Evolutionary conservation across 2,797 vertebrate species (phyloP).

Genomic region (Diglossa cyanea): DNA sequence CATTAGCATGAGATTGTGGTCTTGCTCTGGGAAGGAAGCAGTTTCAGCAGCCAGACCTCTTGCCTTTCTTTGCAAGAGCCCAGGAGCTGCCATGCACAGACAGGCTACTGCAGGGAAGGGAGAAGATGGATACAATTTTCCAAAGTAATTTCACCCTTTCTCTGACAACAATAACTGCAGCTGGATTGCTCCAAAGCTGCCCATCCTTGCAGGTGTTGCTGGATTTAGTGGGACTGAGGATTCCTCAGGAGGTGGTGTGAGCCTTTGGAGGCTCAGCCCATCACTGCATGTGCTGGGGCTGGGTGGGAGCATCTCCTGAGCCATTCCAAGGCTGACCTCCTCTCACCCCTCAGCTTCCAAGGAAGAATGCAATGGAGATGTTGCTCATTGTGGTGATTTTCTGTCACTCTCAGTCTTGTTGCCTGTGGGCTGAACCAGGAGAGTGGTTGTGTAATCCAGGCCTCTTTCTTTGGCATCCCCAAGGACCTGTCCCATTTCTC

Average conservation of each 20-base stretch:
- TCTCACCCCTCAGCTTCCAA: background rate
- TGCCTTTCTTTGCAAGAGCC: background rate
- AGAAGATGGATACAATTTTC: background rate
- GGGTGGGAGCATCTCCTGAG: background rate
- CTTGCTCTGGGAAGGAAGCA: background rate
- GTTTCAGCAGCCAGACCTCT: background rate
- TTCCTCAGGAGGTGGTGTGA: background rate
- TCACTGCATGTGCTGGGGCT: background rate
- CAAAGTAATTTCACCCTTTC: background rate
- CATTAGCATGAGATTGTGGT: background rate
- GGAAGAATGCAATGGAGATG: background rate
- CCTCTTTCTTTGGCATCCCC: background rate
- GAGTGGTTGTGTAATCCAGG: background rate
- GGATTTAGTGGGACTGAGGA: background rate
- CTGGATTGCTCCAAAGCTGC: background rate
- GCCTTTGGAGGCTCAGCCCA: background rate
- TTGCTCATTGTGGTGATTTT: background rate
- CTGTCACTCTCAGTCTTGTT: background rate
- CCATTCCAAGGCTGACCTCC: background rate
- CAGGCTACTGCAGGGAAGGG: background rate
- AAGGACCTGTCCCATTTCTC: slow-evolving; percentile 2
- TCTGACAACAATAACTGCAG: background rate
- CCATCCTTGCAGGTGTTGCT: background rate
- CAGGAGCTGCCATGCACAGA: background rate
- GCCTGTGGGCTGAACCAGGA: background rate